A percentile compares a stretch with the other conserved stretches of the same genome.
Conservation (phyloP, 2,113 vertebrate species). For the Paramormyrops kingsleyae region DNA sequence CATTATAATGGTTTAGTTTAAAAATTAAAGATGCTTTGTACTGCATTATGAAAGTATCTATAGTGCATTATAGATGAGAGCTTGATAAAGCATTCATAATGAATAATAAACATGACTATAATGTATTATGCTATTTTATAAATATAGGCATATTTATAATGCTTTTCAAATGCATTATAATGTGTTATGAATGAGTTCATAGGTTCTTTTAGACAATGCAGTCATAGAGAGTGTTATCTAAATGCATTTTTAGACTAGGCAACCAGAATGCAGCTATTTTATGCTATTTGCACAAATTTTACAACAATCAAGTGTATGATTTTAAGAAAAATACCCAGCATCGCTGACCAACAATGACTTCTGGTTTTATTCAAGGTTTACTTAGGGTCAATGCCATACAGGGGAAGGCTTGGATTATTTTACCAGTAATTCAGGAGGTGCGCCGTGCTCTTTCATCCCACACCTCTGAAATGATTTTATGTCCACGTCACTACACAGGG, state of each 20-base stretch:
- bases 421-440: not conserved
- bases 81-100: not conserved
- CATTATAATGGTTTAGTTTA: not conserved
- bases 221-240: not conserved
- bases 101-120: not conserved
- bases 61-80: not conserved
- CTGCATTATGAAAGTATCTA: not conserved
- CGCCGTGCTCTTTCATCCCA: not conserved
- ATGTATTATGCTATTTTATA: not conserved
- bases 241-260: not conserved
- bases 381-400: not conserved
- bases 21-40: not conserved
- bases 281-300: not conserved
- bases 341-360: not conserved
- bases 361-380: not conserved
- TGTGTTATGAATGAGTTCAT: not conserved
- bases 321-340: not conserved
- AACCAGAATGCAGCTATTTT: not conserved
- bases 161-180: not conserved
- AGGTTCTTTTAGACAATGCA: not conserved
- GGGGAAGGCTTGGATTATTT: not conserved
- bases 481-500: not conserved
- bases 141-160: not conserved
- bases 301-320: not conserved
- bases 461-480: not conserved